Evolutionary conservation across 1,140 invertebrate genomes (phyloP).

Genomic region (Hyposmocoma kahamanoa): DNA sequence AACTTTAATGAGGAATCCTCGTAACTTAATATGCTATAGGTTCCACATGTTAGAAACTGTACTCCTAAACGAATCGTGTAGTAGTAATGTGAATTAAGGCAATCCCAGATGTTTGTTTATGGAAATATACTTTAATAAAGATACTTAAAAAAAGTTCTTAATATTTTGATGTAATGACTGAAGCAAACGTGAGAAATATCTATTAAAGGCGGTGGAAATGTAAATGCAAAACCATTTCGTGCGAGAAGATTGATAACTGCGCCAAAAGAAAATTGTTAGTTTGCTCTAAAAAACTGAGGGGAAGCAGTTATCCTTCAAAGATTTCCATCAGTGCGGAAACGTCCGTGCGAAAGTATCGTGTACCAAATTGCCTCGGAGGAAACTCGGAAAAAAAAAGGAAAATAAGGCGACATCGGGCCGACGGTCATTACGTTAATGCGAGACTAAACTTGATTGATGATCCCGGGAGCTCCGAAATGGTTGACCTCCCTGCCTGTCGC

Average conservation of each 20-base stretch:
- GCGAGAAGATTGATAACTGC: slow-evolving; percentile 30
- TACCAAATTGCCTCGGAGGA: slow-evolving; percentile 59
- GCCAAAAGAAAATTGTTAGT: slow-evolving; percentile 29
- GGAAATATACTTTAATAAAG: too few relatives aligned
- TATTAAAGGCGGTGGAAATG: background rate
- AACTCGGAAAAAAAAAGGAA: slow-evolving; percentile 54
- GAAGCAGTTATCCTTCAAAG: slow-evolving; percentile 55
- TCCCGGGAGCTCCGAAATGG: slow-evolving; percentile 26
- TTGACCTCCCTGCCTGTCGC: slow-evolving; percentile 17
- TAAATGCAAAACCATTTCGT: background rate
- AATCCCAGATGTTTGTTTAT: too few relatives aligned
- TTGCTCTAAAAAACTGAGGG: slow-evolving; percentile 33
- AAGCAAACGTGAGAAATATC: too few relatives aligned
- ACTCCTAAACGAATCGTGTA: too few relatives aligned
- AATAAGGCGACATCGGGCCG: slow-evolving; percentile 67
- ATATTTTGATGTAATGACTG: too few relatives aligned
- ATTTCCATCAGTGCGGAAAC: slow-evolving; percentile 60
- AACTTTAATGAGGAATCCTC: too few relatives aligned
- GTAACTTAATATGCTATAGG: too few relatives aligned
- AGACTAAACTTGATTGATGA: slow-evolving; percentile 73
- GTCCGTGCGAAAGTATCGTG: slow-evolving; percentile 52
- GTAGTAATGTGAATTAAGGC: too few relatives aligned
- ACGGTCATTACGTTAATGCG: slow-evolving; percentile 70
- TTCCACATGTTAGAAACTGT: too few relatives aligned
- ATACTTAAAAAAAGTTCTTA: too few relatives aligned